Percentiles rank a stretch among this genome's conserved stretches.
Evolutionary conservation across 2,888 invertebrate species (phyloP).

Genomic region (Chrysolina americana): DNA sequence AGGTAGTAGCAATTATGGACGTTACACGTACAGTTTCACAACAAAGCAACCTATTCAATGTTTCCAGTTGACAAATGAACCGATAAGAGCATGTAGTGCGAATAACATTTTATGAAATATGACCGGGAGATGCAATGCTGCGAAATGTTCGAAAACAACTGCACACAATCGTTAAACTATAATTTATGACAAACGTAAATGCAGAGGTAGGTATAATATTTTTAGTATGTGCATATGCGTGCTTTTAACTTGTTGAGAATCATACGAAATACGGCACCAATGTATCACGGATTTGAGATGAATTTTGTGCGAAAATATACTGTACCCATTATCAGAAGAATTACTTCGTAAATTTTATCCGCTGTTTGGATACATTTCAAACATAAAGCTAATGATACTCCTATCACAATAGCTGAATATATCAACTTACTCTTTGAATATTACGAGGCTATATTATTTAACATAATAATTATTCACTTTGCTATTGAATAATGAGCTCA

Average conservation of each 20-base stretch:
- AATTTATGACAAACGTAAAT: constrained; percentile 69
- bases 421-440: constrained; percentile 13
- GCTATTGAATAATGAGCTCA: background rate
- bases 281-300: constrained; percentile 30
- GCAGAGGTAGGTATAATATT: constrained; percentile 70
- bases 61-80: constrained; percentile 58
- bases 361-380: constrained; percentile 54
- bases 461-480: no score
- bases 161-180: constrained; percentile 70
- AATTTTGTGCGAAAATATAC: constrained; percentile 35
- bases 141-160: constrained; percentile 69
- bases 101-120: constrained; percentile 64
- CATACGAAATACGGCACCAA: constrained; percentile 54
- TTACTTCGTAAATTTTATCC: constrained; percentile 54
- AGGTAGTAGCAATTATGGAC: constrained; percentile 1
- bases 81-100: constrained; percentile 56
- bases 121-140: constrained; percentile 54
- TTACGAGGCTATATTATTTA: no score
- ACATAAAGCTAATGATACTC: background rate
- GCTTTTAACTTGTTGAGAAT: constrained; percentile 59
- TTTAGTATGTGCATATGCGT: constrained; percentile 67
- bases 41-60: constrained; percentile 7
- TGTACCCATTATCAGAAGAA: constrained; percentile 39
- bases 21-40: background rate
- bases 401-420: constrained; percentile 1